A percentile compares a stretch with the other conserved stretches of the same genome.
Conservation (phyloP, 2,113 vertebrate species). For the Trinectes maculatus region DNA sequence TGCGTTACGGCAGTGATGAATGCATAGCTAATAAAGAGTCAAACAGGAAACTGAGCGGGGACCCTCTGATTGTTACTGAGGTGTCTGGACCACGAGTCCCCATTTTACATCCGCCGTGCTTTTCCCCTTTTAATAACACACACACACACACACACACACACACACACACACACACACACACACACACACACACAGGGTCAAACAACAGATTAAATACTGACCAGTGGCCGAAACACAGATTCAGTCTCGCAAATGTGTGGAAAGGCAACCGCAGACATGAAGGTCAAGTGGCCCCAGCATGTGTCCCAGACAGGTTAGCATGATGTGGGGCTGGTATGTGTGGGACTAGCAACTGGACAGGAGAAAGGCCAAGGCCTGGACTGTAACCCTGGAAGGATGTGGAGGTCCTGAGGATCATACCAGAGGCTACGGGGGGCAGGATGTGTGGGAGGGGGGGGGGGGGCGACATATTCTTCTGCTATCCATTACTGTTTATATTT, state of each 20-base stretch:
- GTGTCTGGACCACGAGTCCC: conserved; percentile 68
- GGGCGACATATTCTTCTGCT: conserved; percentile 35
- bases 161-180: not conserved
- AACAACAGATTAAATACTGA: conserved; percentile 7
- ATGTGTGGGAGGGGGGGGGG: conserved; percentile 80
- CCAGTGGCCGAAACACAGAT: not conserved
- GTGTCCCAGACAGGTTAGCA: conserved; percentile 73
- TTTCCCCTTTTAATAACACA: conserved; percentile 57
- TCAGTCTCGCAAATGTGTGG: not conserved
- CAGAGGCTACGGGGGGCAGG: conserved; percentile 81
- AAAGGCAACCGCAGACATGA: conserved; percentile 1
- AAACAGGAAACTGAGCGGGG: conserved; percentile 73
- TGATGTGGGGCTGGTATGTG: conserved; percentile 71
- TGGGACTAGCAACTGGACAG: conserved; percentile 77
- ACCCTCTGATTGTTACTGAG: conserved; percentile 74
- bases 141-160: not conserved
- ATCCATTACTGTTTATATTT: conserved; percentile 39
- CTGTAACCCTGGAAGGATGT: conserved; percentile 89
- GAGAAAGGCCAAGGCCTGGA: conserved; percentile 86
- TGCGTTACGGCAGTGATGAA: conserved; percentile 59
- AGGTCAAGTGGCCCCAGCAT: not conserved
- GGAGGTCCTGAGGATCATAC: conserved; percentile 75
- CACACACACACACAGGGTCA: not conserved
- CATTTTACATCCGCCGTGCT: conserved; percentile 51
- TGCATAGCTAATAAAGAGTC: conserved; percentile 76